phyloP scores from a whole-genome alignment of 2,797 vertebrate species.

The Sparus aurata region DNA sequence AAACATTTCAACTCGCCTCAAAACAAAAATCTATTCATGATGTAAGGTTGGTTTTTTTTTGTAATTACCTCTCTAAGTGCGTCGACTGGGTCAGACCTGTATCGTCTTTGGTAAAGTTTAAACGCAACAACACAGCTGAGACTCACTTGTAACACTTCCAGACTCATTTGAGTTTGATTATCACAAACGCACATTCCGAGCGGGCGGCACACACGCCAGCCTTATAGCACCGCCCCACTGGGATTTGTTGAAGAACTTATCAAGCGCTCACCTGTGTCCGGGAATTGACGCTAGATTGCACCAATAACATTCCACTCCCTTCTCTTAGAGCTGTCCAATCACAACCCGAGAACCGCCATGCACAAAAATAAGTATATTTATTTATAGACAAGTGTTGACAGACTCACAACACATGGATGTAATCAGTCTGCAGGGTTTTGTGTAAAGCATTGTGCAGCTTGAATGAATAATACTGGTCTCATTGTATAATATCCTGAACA shows the following conservation, averaged over 20 bases:
- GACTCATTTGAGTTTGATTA: background rate
- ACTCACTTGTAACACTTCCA: background rate
- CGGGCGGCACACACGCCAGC: background rate
- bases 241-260: accelerated
- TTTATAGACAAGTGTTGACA: slow-evolving; percentile 64
- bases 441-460: background rate
- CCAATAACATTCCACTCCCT: slow-evolving; percentile 29
- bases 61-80: slow-evolving; percentile 41
- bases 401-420: background rate
- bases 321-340: slow-evolving; percentile 46
- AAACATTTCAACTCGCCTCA: background rate
- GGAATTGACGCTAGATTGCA: slow-evolving; percentile 16
- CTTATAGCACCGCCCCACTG: slow-evolving; percentile 20
- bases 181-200: background rate
- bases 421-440: background rate
- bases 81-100: background rate
- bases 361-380: slow-evolving; percentile 54
- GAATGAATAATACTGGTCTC: background rate
- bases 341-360: background rate
- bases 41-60: background rate
- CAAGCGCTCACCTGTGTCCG: background rate
- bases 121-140: background rate
- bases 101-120: background rate
- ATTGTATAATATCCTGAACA: background rate
- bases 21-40: background rate